A percentile compares a stretch with the other conserved stretches of the same genome.
Evolutionary conservation across 2,113 vertebrate genomes (phyloP).

Genomic region (Leucosticte australis): DNA sequence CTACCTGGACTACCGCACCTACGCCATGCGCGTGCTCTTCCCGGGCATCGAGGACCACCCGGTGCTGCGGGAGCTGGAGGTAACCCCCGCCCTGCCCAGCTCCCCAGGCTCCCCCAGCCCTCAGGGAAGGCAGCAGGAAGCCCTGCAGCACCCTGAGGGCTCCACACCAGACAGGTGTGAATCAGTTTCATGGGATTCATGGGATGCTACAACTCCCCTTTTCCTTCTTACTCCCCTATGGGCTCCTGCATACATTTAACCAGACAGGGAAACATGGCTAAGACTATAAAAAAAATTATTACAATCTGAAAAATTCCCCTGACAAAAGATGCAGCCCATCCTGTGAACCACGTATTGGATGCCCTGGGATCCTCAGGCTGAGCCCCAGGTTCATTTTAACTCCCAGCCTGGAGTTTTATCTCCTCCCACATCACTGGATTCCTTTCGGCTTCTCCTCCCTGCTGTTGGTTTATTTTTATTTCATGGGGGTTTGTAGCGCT

Average conservation of each 20-base stretch:
- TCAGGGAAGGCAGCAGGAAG: neutral
- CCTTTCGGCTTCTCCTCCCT: neutral
- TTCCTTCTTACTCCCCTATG: too few relatives aligned
- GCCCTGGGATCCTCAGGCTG: neutral
- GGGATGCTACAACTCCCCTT: too few relatives aligned
- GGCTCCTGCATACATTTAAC: too few relatives aligned
- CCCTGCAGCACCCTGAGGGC: neutral
- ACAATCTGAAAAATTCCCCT: too few relatives aligned
- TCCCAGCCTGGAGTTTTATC: neutral
- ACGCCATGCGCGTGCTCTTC: slow-evolving; percentile 97
- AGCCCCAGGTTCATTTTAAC: neutral
- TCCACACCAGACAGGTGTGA: neutral
- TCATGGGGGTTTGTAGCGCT: neutral
- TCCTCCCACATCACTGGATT: neutral
- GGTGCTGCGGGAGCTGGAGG: slow-evolving; percentile 95
- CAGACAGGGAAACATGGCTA: too few relatives aligned
- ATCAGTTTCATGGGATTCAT: too few relatives aligned
- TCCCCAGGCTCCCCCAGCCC: neutral
- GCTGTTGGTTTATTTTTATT: neutral
- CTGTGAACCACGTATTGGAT: neutral
- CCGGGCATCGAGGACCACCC: slow-evolving; percentile 98
- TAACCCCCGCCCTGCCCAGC: neutral
- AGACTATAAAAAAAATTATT: too few relatives aligned
- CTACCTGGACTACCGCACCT: slow-evolving; percentile 94
- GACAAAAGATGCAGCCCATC: too few relatives aligned